Evolutionary conservation across 1,140 invertebrate species (phyloP).

Genomic region (Cyrtorhinus lividipennis): DNA sequence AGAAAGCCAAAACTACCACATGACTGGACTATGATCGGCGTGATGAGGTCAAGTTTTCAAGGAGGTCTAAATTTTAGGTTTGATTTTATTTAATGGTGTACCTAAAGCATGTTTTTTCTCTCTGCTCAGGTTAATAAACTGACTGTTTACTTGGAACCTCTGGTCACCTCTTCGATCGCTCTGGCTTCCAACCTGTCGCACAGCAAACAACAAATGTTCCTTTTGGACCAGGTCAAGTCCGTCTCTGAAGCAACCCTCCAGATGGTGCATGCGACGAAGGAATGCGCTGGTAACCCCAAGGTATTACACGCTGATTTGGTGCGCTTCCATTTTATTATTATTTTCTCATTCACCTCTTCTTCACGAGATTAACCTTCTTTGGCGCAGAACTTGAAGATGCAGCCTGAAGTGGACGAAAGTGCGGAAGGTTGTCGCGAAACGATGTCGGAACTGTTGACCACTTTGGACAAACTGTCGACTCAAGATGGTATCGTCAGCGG

Average conservation of each 20-base stretch:
- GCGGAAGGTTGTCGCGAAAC: slow-evolving; percentile 63
- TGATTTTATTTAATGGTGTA: too few species aligned
- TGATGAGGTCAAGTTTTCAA: too few species aligned
- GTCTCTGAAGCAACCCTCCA: slow-evolving; percentile 81
- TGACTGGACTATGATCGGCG: too few species aligned
- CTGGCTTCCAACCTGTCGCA: slow-evolving; percentile 81
- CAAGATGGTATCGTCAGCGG: slow-evolving; percentile 72
- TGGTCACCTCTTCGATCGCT: slow-evolving; percentile 68
- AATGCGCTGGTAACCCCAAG: slow-evolving; percentile 83
- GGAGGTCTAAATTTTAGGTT: too few species aligned
- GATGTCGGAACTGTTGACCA: slow-evolving; percentile 62
- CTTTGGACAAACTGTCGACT: slow-evolving; percentile 68
- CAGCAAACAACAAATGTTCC: slow-evolving; percentile 70
- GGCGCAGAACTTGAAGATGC: slow-evolving; percentile 51
- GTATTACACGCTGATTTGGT: too few species aligned
- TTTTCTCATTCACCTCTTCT: background rate
- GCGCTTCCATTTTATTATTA: background rate
- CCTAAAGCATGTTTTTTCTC: too few species aligned
- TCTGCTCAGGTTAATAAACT: slow-evolving; percentile 68
- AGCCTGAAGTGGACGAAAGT: slow-evolving; percentile 71
- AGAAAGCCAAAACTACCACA: too few species aligned
- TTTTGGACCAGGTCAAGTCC: slow-evolving; percentile 87
- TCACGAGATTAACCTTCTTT: slow-evolving; percentile 11
- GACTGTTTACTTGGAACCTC: slow-evolving; percentile 65
- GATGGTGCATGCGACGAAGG: slow-evolving; percentile 70